Evolutionary conservation across 2,113 vertebrate genomes (phyloP), one percentile per base, ranked within the genome.

Genomic region (Oenanthe oenanthe): DNA sequence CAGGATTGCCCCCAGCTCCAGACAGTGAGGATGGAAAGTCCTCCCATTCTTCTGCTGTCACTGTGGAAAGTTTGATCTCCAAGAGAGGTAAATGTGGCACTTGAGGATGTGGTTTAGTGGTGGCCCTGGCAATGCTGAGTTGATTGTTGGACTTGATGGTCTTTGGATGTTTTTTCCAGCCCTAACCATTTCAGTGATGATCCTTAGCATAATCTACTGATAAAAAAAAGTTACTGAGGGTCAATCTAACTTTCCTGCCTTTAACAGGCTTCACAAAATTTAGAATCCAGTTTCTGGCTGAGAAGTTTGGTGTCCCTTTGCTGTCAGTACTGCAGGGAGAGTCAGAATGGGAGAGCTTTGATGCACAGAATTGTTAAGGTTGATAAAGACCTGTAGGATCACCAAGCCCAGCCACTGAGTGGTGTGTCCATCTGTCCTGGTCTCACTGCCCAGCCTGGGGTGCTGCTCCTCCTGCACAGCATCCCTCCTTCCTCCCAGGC

Each of bases 361-460:
- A 22, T 9, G 17, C 38, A 28, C 8, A 22, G 54, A 26, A 48
- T 2, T 11, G 4, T 34, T 26, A 2, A 26, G 2, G 34, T 1
- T 62, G 47, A 13, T 34, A 22, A 75, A 21, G 5, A 40, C 34
- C 47, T 40, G 53, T 14, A 13, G 10, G 17, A 45, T n/a, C 38
- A 47, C 34, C 12, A 8, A 75, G 20, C 26, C 47, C 40, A 61
- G 1, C 32, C 13, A 34, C 0, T 22, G 43, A 40, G 1, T 3
- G 22, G 3, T 31, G 29, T 25, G 70, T 45, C 71, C 5, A 8
- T 42, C 50, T 75, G 71, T 51, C 68, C 76, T 74, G 77, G 13
- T 31, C 12, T 45, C 77, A 34, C n/a, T 67, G 68, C 24, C 24
- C 68, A 40, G 60, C 45, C n/a, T 0, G 0, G 28, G 54, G 32